Evolutionary conservation across 2,888 invertebrate genomes (phyloP).

Genomic region (Synanthedon tipuliformis): DNA sequence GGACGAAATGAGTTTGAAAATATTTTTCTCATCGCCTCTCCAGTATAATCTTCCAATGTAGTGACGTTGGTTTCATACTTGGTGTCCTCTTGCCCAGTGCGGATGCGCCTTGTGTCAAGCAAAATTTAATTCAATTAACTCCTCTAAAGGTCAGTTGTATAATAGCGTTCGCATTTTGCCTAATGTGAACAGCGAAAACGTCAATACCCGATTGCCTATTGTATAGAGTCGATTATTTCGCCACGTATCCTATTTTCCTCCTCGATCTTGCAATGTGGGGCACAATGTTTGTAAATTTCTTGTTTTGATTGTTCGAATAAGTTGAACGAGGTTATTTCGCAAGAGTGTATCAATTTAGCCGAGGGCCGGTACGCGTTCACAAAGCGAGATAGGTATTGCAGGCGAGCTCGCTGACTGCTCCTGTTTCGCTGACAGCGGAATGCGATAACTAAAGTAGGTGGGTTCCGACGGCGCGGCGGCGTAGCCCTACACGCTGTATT

Average conservation of each 20-base stretch:
- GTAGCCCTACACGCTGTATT: conserved; percentile 31
- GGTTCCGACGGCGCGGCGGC: conserved; percentile 15
- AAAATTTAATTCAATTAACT: not conserved
- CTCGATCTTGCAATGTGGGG: not conserved
- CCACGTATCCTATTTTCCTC: not conserved
- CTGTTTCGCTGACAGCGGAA: conserved; percentile 56
- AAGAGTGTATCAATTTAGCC: conserved; percentile 63
- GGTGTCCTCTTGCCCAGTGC: not conserved
- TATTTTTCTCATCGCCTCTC: conserved; percentile 1
- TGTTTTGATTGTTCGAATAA: conserved; percentile 51
- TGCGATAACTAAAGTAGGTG: conserved; percentile 52
- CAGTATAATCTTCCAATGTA: not conserved
- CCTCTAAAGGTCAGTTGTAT: not conserved
- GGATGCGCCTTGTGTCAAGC: not conserved
- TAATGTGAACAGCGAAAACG: not conserved
- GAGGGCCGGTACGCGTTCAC: conserved; percentile 41
- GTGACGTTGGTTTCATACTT: not conserved
- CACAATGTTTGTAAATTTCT: not conserved
- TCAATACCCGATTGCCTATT: not conserved
- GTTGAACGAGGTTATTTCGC: conserved; percentile 64
- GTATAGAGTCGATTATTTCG: not conserved
- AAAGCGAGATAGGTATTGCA: conserved; percentile 52
- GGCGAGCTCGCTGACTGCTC: conserved; percentile 37
- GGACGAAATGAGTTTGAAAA: not conserved
- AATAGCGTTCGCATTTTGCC: not conserved